These are phyloP conservation scores for Panurus biarmicus DNA, from an alignment of 2,113 vertebrate genomes.

Conservation along the genomic window DNA sequence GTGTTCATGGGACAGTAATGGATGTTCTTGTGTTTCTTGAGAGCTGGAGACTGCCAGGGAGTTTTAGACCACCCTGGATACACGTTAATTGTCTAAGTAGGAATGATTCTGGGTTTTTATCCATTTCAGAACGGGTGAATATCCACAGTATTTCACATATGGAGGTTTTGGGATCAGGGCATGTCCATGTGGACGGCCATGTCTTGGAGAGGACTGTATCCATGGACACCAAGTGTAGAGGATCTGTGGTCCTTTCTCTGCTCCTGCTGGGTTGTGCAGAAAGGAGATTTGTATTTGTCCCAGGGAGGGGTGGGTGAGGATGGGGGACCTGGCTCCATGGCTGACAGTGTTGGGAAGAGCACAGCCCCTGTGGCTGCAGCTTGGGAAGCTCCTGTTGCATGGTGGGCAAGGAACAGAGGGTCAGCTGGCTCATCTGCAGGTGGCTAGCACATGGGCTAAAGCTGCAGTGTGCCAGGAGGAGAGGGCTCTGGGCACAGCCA, in stretches of 20 bases:
- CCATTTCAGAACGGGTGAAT: neutral
- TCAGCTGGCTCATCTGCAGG: neutral
- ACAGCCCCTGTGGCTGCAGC: neutral
- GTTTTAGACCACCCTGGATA: neutral
- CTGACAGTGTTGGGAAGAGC: neutral
- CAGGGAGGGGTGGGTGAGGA: neutral
- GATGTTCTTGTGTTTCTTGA: neutral
- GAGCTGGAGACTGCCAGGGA: neutral
- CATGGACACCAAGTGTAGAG: neutral
- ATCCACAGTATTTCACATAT: neutral
- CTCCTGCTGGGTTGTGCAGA: neutral
- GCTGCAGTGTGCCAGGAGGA: accelerated
- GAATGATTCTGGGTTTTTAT: neutral
- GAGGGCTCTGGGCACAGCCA: neutral
- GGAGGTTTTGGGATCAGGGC: accelerated
- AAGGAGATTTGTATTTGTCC: neutral
- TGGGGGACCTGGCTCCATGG: neutral
- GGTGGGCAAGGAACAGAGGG: neutral
- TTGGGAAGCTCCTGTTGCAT: accelerated
- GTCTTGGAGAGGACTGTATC: neutral
- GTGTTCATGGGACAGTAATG: neutral
- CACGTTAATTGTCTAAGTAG: neutral
- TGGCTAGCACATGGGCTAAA: neutral
- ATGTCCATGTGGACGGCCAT: neutral
- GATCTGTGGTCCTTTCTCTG: neutral